Percentiles rank a stretch among this genome's conserved stretches.
phyloP scores from a whole-genome alignment of 2,113 vertebrate genomes.

The Diadophis punctatus region DNA sequence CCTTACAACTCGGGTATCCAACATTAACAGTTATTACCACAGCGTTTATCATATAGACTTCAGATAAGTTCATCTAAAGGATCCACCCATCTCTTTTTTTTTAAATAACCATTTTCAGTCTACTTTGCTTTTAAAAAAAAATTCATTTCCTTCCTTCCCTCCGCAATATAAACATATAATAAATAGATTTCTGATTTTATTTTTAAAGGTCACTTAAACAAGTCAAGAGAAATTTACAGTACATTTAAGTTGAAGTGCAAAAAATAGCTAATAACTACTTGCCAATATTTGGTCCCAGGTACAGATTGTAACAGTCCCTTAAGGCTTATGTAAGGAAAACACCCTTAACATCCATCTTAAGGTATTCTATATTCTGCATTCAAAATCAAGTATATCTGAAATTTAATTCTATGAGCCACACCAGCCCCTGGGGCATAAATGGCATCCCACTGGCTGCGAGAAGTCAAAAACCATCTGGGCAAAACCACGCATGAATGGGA shows the following conservation, averaged over 20 bases:
- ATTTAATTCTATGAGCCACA: not conserved
- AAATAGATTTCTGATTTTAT: slow-evolving; percentile 70
- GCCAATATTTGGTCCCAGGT: slow-evolving; percentile 60
- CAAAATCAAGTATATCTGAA: not conserved
- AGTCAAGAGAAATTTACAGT: slow-evolving; percentile 73
- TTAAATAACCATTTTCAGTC: slow-evolving; percentile 50
- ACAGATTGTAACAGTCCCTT: not conserved
- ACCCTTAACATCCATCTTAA: not conserved
- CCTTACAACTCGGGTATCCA: slow-evolving; percentile 54
- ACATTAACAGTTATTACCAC: slow-evolving; percentile 59
- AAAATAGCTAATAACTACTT: slow-evolving; percentile 64
- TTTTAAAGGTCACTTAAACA: slow-evolving; percentile 77
- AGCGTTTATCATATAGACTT: slow-evolving; percentile 35
- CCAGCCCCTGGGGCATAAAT: not conserved
- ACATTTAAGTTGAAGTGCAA: slow-evolving; percentile 76
- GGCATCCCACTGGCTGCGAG: not conserved
- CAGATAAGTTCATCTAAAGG: slow-evolving; percentile 28
- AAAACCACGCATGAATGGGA: not conserved
- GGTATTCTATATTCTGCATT: not conserved
- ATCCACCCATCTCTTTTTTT: not conserved
- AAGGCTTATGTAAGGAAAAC: slow-evolving; percentile 28
- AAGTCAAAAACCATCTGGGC: not conserved
- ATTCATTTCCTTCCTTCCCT: slow-evolving; percentile 21
- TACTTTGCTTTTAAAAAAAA: slow-evolving; percentile 35
- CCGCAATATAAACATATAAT: slow-evolving; percentile 66